Evolutionary conservation across 1,140 invertebrate genomes (phyloP).

Genomic region (Leptinotarsa texana): DNA sequence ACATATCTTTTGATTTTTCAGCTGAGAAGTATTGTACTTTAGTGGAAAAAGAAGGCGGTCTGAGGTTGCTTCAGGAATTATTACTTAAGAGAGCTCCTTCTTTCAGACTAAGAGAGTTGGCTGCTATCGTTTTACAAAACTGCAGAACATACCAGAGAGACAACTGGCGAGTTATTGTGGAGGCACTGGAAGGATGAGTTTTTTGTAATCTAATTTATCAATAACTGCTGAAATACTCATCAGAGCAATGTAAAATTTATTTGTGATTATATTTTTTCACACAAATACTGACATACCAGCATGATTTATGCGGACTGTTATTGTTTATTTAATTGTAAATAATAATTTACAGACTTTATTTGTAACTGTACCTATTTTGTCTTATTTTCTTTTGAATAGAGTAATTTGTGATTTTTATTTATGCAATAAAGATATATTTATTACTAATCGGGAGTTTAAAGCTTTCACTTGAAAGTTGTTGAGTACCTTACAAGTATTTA

Average conservation of each 20-base stretch:
- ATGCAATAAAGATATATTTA: conserved; percentile 29
- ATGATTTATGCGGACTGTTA: conserved; percentile 27
- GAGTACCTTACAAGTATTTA: no score
- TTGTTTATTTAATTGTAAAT: conserved; percentile 24
- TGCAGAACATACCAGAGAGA: conserved; percentile 57
- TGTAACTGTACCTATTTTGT: conserved; percentile 7
- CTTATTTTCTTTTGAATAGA: conserved; percentile 12
- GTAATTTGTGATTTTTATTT: conserved; percentile 30
- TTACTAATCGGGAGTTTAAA: conserved; percentile 2
- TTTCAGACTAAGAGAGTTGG: conserved; percentile 68
- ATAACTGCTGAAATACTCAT: conserved; percentile 26
- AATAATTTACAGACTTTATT: conserved; percentile 16
- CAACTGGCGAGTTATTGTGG: conserved; percentile 33
- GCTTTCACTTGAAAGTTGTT: no score
- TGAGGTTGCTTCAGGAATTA: conserved; percentile 72
- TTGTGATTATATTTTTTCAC: conserved; percentile 24
- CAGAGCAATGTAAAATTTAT: conserved; percentile 23
- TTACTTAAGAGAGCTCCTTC: conserved; percentile 66
- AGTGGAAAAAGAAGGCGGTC: conserved; percentile 83
- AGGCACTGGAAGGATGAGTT: conserved; percentile 26
- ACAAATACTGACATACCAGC: conserved; percentile 18
- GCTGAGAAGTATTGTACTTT: conserved; percentile 89
- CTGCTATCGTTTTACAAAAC: conserved; percentile 68
- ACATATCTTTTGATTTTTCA: conserved; percentile 37
- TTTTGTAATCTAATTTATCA: conserved; percentile 7